Conservation (phyloP, 2,113 vertebrate species). For the Grammomys surdaster region DNA sequence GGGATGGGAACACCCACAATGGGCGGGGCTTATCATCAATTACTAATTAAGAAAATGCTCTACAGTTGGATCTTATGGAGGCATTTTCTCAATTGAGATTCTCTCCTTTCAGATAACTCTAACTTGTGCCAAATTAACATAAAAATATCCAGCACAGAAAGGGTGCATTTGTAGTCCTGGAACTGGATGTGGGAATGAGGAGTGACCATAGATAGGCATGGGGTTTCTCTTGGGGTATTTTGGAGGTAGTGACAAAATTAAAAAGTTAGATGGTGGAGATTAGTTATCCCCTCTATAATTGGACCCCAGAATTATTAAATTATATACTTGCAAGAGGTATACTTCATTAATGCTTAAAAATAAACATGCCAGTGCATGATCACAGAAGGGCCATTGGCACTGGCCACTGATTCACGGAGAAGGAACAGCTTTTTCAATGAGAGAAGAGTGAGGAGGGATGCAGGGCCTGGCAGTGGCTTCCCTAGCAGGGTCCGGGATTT, state of each 20-base stretch:
- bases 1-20: background rate
- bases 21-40: background rate
- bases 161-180: too few species aligned
- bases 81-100: background rate
- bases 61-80: background rate
- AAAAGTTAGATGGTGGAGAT: background rate
- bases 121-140: background rate
- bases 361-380: background rate
- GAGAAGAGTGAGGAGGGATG: background rate
- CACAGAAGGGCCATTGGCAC: background rate
- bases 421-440: background rate
- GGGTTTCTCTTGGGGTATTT: background rate
- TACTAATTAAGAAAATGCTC: background rate
- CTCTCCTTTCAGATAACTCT: background rate
- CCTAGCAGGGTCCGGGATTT: background rate
- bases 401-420: background rate
- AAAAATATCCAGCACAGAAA: background rate
- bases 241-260: background rate
- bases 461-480: background rate
- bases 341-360: background rate
- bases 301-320: background rate
- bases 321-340: background rate
- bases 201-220: background rate
- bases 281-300: background rate
- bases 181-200: background rate